These are phyloP conservation scores for Orthosia incerta DNA, from an alignment of 2,888 invertebrate species.

Conservation along the genomic window DNA sequence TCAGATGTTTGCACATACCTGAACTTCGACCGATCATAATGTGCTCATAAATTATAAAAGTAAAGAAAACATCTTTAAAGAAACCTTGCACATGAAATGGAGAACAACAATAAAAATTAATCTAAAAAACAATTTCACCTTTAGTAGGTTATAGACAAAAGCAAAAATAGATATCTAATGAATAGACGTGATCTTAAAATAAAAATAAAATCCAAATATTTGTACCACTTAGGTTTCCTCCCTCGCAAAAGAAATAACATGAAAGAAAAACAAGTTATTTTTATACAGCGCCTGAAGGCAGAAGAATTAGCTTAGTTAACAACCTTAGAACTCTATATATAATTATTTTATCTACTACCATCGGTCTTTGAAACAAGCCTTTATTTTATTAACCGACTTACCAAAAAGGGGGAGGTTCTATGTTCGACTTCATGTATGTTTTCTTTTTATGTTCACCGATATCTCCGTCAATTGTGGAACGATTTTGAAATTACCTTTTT, in stretches of 20 bases:
- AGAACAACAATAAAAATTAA: not conserved
- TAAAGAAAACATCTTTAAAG: too few relatives aligned
- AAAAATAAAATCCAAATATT: not conserved
- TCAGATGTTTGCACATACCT: too few relatives aligned
- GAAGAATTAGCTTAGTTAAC: not conserved
- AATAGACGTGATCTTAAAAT: not conserved
- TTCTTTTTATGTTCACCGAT: too few relatives aligned
- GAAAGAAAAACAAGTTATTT: slow-evolving; percentile 13
- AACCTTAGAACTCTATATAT: slow-evolving; percentile 13
- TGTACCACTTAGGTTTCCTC: not conserved
- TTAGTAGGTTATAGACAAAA: not conserved
- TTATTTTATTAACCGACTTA: too few relatives aligned
- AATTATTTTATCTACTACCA: not conserved
- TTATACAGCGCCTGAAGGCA: not conserved
- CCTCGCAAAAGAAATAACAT: not conserved
- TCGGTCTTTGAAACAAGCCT: not conserved
- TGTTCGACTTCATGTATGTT: too few relatives aligned
- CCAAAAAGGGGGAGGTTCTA: too few relatives aligned
- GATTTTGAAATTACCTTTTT: too few relatives aligned
- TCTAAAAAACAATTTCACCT: not conserved
- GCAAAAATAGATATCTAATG: not conserved
- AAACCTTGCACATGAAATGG: too few relatives aligned
- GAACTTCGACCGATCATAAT: too few relatives aligned
- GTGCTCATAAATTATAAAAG: too few relatives aligned
- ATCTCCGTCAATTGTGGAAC: too few relatives aligned